Conservation (phyloP, 2,888 invertebrate species). For the Hanleya hanleyi region DNA sequence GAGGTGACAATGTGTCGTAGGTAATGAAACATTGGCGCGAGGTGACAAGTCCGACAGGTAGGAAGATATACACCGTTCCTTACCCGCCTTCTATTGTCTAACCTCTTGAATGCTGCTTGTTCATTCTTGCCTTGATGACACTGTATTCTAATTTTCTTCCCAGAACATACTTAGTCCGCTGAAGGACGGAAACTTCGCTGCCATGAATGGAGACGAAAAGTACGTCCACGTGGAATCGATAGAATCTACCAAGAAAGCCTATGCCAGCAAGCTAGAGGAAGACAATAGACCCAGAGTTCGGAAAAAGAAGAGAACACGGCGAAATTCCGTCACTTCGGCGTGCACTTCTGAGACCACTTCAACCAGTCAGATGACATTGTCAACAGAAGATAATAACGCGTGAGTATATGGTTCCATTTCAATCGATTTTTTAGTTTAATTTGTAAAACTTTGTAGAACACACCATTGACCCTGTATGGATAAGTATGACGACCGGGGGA, state of each 20-base stretch:
- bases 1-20: too few species aligned
- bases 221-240: neutral
- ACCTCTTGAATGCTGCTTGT: too few species aligned
- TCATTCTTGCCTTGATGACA: neutral
- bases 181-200: neutral
- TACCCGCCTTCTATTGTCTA: too few species aligned
- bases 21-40: too few species aligned
- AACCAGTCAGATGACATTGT: slow-evolving; percentile 36
- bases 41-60: too few species aligned
- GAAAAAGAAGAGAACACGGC: slow-evolving; percentile 31
- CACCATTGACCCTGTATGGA: too few species aligned
- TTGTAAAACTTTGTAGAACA: too few species aligned
- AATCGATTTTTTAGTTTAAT: too few species aligned
- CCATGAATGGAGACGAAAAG: slow-evolving; percentile 3
- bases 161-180: neutral
- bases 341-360: slow-evolving; percentile 44
- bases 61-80: too few species aligned
- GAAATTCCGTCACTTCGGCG: slow-evolving; percentile 40
- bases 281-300: neutral
- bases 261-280: neutral
- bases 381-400: slow-evolving; percentile 15
- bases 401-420: too few species aligned
- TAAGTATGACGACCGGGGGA: too few species aligned
- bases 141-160: neutral
- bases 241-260: neutral